Evolutionary conservation across 2,797 vertebrate species (phyloP).

Genomic region (Platyrinchus mystaceus): DNA sequence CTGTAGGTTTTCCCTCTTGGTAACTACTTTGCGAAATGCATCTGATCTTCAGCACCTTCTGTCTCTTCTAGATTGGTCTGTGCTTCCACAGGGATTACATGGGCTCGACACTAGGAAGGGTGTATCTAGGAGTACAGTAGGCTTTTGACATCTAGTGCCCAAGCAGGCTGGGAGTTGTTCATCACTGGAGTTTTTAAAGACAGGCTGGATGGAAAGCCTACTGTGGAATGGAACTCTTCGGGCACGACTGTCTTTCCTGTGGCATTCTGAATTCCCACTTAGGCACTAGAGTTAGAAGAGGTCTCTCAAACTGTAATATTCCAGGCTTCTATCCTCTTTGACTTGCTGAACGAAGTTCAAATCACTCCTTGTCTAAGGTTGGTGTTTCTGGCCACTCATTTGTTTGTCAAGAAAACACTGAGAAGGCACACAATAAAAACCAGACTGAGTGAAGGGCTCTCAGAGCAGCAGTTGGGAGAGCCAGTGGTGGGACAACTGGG

Average conservation of each 20-base stretch:
- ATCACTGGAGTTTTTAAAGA: neutral
- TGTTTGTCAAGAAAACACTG: slow-evolving; percentile 43
- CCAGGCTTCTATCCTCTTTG: neutral
- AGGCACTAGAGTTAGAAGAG: neutral
- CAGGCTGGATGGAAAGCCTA: neutral
- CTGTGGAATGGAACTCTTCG: neutral
- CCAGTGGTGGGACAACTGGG: slow-evolving; percentile 33
- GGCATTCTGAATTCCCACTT: neutral
- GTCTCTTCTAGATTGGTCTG: neutral
- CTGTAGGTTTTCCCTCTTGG: neutral
- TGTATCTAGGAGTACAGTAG: neutral
- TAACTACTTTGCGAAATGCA: neutral
- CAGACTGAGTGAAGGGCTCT: neutral
- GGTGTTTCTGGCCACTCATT: slow-evolving; percentile 3
- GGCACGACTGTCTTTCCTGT: neutral
- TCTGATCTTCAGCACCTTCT: neutral
- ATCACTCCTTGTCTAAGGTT: neutral
- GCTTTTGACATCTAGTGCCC: neutral
- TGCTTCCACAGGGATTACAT: neutral
- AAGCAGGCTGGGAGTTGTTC: neutral
- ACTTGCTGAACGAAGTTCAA: neutral
- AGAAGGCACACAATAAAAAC: slow-evolving; percentile 11
- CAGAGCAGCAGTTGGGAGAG: slow-evolving; percentile 5
- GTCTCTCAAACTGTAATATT: neutral
- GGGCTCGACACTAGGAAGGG: neutral